phyloP scores from a whole-genome alignment of 1,140 invertebrate species.

The Camponotus pennsylvanicus region DNA sequence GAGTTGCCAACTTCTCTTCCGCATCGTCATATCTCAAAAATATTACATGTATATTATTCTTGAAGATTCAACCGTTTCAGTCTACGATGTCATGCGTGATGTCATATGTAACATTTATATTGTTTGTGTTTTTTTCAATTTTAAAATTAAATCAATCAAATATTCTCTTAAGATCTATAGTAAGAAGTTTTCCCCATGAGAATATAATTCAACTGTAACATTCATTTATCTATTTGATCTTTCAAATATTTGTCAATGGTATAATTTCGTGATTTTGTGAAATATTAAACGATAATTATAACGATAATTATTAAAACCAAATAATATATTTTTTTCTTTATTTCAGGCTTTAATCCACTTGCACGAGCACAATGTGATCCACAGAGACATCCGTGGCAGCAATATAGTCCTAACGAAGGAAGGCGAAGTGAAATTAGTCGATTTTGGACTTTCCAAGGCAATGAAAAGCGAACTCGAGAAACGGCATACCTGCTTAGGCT shows the following conservation, averaged over 20 bases:
- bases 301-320: neutral
- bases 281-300: neutral
- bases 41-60: constrained; percentile 1
- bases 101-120: neutral
- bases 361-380: constrained; percentile 94
- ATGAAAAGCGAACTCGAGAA: constrained; percentile 91
- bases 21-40: constrained; percentile 23
- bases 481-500: constrained; percentile 92
- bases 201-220: constrained; percentile 2
- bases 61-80: neutral
- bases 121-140: neutral
- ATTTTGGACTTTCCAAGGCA: constrained; percentile 94
- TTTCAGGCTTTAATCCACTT: constrained; percentile 91
- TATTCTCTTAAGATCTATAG: neutral
- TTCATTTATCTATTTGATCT: neutral
- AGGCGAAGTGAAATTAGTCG: constrained; percentile 93
- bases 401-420: constrained; percentile 95
- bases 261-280: neutral
- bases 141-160: neutral
- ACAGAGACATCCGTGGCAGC: constrained; percentile 94
- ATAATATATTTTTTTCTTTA: neutral
- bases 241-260: neutral
- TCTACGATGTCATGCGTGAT: neutral
- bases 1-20: constrained; percentile 56
- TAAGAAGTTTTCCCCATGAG: neutral